phyloP scores from a whole-genome alignment of 2,888 invertebrate genomes.

The Phoronis australis region DNA sequence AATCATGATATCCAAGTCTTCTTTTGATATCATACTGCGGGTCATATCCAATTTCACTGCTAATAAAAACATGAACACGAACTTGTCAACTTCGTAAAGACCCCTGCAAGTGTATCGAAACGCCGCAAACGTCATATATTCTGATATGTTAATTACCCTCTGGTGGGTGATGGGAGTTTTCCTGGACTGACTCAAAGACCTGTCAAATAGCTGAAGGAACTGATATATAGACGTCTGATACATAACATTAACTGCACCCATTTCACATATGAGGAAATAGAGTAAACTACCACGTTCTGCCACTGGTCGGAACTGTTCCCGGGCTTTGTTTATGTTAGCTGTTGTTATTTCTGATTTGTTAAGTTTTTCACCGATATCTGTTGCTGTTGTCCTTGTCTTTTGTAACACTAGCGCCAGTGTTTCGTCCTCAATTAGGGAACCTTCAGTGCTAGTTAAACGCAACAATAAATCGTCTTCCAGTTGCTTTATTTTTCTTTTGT shows the following conservation, averaged over 20 bases:
- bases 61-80: conserved; percentile 85
- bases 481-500: conserved; percentile 75
- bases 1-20: conserved; percentile 92
- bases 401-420: conserved; percentile 76
- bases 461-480: conserved; percentile 74
- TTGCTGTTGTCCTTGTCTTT: conserved; percentile 70
- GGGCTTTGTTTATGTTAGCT: conserved; percentile 70
- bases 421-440: conserved; percentile 76
- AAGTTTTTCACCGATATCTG: conserved; percentile 72
- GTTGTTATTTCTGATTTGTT: conserved; percentile 72
- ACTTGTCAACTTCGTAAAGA: conserved; percentile 87
- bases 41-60: conserved; percentile 93
- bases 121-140: too few relatives aligned
- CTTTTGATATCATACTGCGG: conserved; percentile 72
- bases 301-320: too few relatives aligned
- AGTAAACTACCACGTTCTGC: too few relatives aligned
- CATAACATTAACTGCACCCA: too few relatives aligned
- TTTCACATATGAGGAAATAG: too few relatives aligned
- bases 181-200: too few relatives aligned
- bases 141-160: too few relatives aligned
- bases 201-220: too few relatives aligned
- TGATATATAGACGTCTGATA: too few relatives aligned
- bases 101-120: conserved; percentile 89
- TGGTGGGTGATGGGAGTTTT: too few relatives aligned
- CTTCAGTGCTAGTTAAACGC: conserved; percentile 72